A percentile compares a stretch with the other conserved stretches of the same genome.
These are phyloP conservation scores for Microctenopoma steveboyesi DNA, from an alignment of 2,797 vertebrate species.

Conservation along the genomic window DNA sequence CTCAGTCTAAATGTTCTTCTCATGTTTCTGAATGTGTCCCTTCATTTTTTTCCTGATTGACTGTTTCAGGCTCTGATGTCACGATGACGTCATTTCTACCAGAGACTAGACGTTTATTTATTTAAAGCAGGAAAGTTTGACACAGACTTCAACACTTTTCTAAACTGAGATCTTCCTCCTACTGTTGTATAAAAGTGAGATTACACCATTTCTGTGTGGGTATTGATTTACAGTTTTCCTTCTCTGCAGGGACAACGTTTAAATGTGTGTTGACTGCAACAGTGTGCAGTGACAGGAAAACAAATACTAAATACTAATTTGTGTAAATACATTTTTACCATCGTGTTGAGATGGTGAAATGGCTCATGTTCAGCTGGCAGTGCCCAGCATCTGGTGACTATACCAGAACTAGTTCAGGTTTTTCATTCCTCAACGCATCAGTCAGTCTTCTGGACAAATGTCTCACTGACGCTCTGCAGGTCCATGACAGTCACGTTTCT, in stretches of 20 bases:
- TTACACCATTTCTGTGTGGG: not conserved
- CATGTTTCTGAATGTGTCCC: constrained; percentile 14
- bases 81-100: not conserved
- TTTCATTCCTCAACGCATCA: too few species aligned
- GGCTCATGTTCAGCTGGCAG: too few species aligned
- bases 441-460: too few species aligned
- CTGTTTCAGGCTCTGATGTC: not conserved
- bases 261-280: not conserved
- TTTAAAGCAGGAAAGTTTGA: not conserved
- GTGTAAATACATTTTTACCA: too few species aligned
- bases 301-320: too few species aligned
- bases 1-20: constrained; percentile 28
- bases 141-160: not conserved
- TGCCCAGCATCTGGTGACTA: too few species aligned
- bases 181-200: not conserved
- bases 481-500: too few species aligned
- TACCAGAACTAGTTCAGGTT: too few species aligned
- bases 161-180: not conserved
- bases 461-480: too few species aligned
- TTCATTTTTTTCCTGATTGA: constrained; percentile 2
- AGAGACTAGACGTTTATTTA: not conserved
- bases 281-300: too few species aligned
- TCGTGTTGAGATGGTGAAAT: too few species aligned
- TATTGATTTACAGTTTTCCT: not conserved
- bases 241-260: not conserved